Base-by-base conservation (phyloP, 2,797 vertebrate species). In the Coendou prehensilis region DNA sequence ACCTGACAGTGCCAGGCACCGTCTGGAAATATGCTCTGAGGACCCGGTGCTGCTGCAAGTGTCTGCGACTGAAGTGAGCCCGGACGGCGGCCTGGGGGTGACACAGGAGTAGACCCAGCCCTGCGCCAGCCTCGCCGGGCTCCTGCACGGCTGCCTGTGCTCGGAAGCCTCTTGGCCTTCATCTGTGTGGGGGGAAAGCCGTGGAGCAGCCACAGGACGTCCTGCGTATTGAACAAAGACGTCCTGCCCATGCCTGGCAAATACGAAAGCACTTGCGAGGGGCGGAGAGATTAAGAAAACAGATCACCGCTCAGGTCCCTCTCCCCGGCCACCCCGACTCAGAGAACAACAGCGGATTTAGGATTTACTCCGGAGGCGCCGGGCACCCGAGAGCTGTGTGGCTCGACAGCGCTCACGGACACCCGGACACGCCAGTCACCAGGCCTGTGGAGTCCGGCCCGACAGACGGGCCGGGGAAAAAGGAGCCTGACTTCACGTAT, bases 391-490 rank as follows among this genome's bases (percentile, higher is more conserved):
- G n/a, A 26, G 23, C 83, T 30, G 9, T 0, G 2, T 4, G 28
- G 71, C 61, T 0, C 61, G 18, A 0, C 50, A 23, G 75, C 23
- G 8, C 56, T 47, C 78, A 84, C 4, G 14, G 6, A 3, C 0
- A 2, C 22, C 45, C 3, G 0, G 30, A 56, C 13, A 0, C 41
- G 30, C 9, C 1, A 11, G 11, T 30, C 30, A 17, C 50, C 64
- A 0, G 0, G 17, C 7, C 37, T n/a, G 41, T 9, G 18, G 13
- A 15, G 5, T 57, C 75, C 57, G 17, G 67, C 73, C 28, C 11
- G 33, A 73, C 33, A 17, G 22, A 28, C 18, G 5, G 5, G 50
- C 28, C 26, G 28, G 41, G 95, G 61, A 59, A 54, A 71, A 71
- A 52, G 1, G 33, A 54, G 3, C 18, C 56, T 67, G 64, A 28